Percentiles rank a stretch among this genome's conserved stretches.
Conservation (phyloP, 2,797 vertebrate species). For the Neosalanx taihuensis region DNA sequence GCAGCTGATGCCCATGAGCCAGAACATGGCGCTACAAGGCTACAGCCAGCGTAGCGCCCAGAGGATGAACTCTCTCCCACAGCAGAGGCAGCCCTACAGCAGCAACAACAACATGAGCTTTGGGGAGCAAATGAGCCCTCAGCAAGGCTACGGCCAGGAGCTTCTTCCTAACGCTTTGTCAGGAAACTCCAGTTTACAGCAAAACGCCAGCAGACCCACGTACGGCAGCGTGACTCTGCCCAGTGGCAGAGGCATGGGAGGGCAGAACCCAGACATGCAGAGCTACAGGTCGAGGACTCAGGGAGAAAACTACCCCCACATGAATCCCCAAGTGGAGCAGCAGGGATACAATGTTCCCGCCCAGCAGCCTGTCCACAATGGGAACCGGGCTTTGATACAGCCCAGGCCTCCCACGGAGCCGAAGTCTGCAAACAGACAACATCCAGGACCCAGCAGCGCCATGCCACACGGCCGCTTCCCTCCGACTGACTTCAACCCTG, state of each 20-base stretch:
- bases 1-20: conserved; percentile 63
- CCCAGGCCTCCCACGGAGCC: conserved; percentile 85
- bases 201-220: conserved; percentile 43
- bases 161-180: conserved; percentile 62
- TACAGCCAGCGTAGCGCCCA: conserved; percentile 63
- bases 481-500: conserved; percentile 58
- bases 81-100: conserved; percentile 72
- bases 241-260: conserved; percentile 54
- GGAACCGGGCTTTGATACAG: conserved; percentile 72
- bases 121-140: conserved; percentile 70
- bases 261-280: conserved; percentile 69
- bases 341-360: conserved; percentile 66
- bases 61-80: conserved; percentile 72
- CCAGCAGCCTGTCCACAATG: conserved; percentile 75
- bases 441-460: conserved; percentile 59
- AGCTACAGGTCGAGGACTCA: conserved; percentile 72
- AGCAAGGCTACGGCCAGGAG: conserved; percentile 76
- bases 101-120: conserved; percentile 55
- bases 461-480: conserved; percentile 75
- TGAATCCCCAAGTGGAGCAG: conserved; percentile 66
- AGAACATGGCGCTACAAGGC: conserved; percentile 73
- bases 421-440: conserved; percentile 71
- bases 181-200: conserved; percentile 63
- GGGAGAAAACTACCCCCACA: conserved; percentile 68
- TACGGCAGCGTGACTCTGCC: conserved; percentile 62